phyloP scores from a whole-genome alignment of 2,888 invertebrate genomes.

The Apeira syringaria region DNA sequence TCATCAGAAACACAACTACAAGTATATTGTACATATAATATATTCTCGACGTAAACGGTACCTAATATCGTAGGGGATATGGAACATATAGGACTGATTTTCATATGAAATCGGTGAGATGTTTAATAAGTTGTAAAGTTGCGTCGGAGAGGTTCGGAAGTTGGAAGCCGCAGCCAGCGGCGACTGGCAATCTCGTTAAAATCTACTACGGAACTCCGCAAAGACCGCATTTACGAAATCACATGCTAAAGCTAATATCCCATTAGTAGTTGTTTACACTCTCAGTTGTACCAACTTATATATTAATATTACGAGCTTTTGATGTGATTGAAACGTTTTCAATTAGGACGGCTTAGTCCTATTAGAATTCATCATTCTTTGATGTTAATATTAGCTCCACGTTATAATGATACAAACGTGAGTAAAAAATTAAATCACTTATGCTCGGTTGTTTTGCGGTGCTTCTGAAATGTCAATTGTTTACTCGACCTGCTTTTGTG shows the following conservation, averaged over 20 bases:
- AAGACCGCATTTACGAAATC: constrained; percentile 64
- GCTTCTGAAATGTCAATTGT: constrained; percentile 27
- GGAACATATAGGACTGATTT: constrained; percentile 54
- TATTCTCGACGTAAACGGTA: no score
- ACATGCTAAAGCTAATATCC: constrained; percentile 56
- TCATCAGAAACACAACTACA: no score
- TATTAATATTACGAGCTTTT: constrained; percentile 17
- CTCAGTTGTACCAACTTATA: constrained; percentile 19
- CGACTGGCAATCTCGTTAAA: constrained; percentile 79
- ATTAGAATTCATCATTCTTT: constrained; percentile 7
- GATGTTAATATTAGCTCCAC: constrained; percentile 23
- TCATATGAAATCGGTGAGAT: constrained; percentile 66
- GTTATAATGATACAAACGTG: background rate
- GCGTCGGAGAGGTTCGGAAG: constrained; percentile 64
- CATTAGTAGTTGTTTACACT: constrained; percentile 45
- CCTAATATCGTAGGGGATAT: constrained; percentile 47
- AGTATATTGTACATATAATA: no score
- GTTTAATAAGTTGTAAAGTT: constrained; percentile 77
- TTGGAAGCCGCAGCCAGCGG: constrained; percentile 59
- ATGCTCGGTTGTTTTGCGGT: no score
- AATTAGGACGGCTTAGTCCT: constrained; percentile 10
- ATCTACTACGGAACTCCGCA: constrained; percentile 67
- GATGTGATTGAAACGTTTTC: constrained; percentile 12
- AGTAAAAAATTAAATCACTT: no score
- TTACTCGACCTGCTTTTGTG: constrained; percentile 34